A percentile compares a stretch with the other conserved stretches of the same genome.
phyloP scores from a whole-genome alignment of 2,113 vertebrate genomes.

The Ammospiza caudacuta region DNA sequence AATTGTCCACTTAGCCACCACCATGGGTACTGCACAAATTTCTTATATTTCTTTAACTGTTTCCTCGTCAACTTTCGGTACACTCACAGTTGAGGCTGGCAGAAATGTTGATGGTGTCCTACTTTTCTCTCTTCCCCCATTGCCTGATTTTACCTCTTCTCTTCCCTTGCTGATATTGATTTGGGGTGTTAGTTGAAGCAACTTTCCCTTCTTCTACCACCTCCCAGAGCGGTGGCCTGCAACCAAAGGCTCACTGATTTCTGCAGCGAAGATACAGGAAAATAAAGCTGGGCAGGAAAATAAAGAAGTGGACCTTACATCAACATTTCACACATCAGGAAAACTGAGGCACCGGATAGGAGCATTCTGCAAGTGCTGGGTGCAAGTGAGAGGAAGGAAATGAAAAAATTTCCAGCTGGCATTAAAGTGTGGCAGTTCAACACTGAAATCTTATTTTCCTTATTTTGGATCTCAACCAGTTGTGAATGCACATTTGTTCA shows the following conservation, averaged over 20 bases:
- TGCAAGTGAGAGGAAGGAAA: not conserved
- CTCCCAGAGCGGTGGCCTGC: not conserved
- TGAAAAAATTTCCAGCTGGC: not conserved
- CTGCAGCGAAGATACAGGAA: not conserved
- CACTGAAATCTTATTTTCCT: not conserved
- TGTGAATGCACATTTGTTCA: not conserved
- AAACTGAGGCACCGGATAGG: not conserved
- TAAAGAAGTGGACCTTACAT: not conserved
- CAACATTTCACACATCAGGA: not conserved
- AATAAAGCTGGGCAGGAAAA: not conserved
- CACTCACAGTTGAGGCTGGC: not conserved
- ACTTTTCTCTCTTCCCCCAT: not conserved
- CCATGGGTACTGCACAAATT: not conserved
- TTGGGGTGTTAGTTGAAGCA: not conserved
- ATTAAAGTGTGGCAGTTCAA: not conserved
- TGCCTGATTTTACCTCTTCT: not conserved
- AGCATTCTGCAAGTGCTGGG: not conserved
- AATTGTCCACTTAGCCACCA: not conserved
- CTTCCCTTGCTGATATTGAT: not conserved
- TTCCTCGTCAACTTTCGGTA: not conserved
- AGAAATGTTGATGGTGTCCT: not conserved
- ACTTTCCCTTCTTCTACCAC: not conserved
- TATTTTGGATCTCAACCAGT: not conserved
- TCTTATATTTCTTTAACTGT: not conserved
- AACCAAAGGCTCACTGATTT: not conserved